Percentiles rank a stretch among this genome's conserved stretches.
These are phyloP conservation scores for Popillia japonica DNA, from an alignment of 1,140 invertebrate genomes.

Conservation along the genomic window DNA sequence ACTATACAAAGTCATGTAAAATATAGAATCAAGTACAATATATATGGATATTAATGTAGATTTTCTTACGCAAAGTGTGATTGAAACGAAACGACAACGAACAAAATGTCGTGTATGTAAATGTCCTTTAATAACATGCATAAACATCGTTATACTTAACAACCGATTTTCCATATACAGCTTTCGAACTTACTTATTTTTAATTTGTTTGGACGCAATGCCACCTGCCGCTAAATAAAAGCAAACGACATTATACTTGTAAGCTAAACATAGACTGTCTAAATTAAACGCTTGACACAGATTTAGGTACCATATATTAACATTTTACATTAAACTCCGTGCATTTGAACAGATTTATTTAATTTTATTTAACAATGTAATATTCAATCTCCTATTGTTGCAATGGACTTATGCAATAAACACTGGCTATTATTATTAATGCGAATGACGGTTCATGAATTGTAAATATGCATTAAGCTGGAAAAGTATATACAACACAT, in stretches of 20 bases:
- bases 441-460: background rate
- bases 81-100: background rate
- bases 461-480: background rate
- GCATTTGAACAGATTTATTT: background rate
- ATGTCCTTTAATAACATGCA: slow-evolving; percentile 4
- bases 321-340: slow-evolving; percentile 25
- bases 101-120: background rate
- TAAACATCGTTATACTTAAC: slow-evolving; percentile 13
- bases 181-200: slow-evolving; percentile 16
- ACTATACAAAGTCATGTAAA: too few species aligned
- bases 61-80: background rate
- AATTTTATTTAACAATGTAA: too few species aligned
- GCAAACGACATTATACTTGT: slow-evolving; percentile 10
- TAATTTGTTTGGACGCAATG: background rate
- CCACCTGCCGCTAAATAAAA: slow-evolving; percentile 27
- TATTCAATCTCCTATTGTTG: too few species aligned
- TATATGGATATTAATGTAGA: too few species aligned
- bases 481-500: background rate
- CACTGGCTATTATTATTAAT: background rate
- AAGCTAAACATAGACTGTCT: slow-evolving; percentile 29
- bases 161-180: slow-evolving; percentile 18
- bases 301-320: slow-evolving; percentile 33
- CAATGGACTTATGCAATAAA: background rate
- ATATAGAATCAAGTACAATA: too few species aligned
- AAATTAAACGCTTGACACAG: slow-evolving; percentile 30